phyloP scores from a whole-genome alignment of 2,797 vertebrate genomes.

The Phylloscopus collybita region DNA sequence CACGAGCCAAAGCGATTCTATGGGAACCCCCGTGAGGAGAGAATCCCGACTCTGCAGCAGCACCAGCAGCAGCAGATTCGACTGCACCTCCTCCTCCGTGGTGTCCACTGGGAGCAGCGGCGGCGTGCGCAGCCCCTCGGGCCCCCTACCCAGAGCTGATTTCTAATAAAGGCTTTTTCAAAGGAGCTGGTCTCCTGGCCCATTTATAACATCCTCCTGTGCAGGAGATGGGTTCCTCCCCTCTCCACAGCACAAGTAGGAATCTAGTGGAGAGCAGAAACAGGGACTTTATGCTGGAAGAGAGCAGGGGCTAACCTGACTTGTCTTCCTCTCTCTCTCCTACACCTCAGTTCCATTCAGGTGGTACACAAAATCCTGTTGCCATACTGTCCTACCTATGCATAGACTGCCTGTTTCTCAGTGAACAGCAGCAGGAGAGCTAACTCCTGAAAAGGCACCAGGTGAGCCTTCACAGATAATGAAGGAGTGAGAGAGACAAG shows the following conservation, averaged over 20 bases:
- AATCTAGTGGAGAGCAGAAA: neutral
- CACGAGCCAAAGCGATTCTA: too few relatives aligned
- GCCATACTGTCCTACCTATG: neutral
- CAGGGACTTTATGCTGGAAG: neutral
- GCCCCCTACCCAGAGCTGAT: too few relatives aligned
- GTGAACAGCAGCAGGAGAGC: neutral
- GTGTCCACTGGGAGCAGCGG: too few relatives aligned
- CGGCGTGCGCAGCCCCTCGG: too few relatives aligned
- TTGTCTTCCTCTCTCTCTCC: neutral
- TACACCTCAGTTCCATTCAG: neutral
- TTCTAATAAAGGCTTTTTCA: too few relatives aligned
- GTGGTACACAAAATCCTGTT: neutral
- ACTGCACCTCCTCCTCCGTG: too few relatives aligned
- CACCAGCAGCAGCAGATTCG: too few relatives aligned
- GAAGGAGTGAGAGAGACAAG: neutral
- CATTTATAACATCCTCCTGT: too few relatives aligned
- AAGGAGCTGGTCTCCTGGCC: too few relatives aligned
- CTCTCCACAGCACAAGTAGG: neutral
- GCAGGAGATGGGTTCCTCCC: neutral
- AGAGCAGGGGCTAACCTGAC: neutral
- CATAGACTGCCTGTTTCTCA: neutral
- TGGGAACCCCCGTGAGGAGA: too few relatives aligned
- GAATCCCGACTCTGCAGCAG: too few relatives aligned
- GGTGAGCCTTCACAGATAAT: neutral
- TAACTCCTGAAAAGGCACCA: neutral